A percentile compares a stretch with the other conserved stretches of the same genome.
phyloP scores from a whole-genome alignment of 2,113 vertebrate species.

The Camelus dromedarius region DNA sequence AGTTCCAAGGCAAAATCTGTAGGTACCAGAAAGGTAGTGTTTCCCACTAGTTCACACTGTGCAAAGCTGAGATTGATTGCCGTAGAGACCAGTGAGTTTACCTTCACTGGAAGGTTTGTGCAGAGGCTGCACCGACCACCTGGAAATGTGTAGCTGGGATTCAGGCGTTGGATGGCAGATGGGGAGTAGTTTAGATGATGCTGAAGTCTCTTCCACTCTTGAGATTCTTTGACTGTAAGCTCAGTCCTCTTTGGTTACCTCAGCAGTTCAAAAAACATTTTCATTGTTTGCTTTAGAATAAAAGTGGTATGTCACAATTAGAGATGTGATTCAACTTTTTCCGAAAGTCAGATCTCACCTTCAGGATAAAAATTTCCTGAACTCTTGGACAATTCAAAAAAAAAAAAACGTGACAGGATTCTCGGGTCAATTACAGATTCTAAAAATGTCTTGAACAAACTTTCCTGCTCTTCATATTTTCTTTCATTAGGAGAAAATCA shows the following conservation, averaged over 20 bases:
- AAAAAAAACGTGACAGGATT: constrained; percentile 46
- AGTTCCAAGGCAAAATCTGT: not conserved
- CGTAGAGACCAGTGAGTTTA: not conserved
- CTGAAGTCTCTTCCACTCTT: not conserved
- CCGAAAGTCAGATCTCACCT: not conserved
- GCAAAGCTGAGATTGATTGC: not conserved
- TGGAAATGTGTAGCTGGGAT: not conserved
- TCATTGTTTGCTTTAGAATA: constrained; percentile 13
- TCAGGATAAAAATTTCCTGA: not conserved
- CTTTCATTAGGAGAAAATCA: not conserved
- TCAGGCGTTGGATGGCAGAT: not conserved
- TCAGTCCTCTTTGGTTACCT: not conserved
- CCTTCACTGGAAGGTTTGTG: not conserved
- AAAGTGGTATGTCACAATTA: not conserved
- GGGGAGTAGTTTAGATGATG: not conserved
- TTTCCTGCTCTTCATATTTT: constrained; percentile 1
- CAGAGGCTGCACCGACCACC: not conserved
- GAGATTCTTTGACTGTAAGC: not conserved
- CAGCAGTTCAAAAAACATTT: constrained; percentile 41
- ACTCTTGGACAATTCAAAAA: constrained; percentile 11
- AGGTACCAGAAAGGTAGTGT: not conserved
- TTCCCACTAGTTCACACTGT: not conserved
- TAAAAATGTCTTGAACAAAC: not conserved
- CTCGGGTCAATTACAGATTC: constrained; percentile 13
- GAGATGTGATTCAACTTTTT: not conserved